phyloP scores from a whole-genome alignment of 2,797 vertebrate genomes.

The Lophius americanus region DNA sequence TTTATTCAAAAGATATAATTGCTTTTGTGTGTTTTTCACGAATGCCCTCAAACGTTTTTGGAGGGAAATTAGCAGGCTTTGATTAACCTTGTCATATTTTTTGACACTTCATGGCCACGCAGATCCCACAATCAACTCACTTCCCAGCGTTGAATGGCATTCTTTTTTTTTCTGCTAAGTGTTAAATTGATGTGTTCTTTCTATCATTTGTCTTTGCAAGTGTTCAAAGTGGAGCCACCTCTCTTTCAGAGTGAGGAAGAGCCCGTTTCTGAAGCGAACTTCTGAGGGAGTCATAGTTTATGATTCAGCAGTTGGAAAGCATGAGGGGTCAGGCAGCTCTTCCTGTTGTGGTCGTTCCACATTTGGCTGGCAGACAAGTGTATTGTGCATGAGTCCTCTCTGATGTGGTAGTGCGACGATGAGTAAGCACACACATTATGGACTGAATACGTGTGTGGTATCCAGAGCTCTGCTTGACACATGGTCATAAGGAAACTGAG shows the following conservation, averaged over 20 bases:
- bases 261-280: constrained; percentile 44
- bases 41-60: constrained; percentile 39
- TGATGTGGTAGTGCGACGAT: constrained; percentile 73
- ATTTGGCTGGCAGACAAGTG: constrained; percentile 74
- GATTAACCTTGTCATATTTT: constrained; percentile 71
- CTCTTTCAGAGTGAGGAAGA: constrained; percentile 21
- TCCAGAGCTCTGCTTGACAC: constrained; percentile 64
- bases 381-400: constrained; percentile 61
- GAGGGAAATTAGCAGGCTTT: constrained; percentile 39
- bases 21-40: constrained; percentile 58
- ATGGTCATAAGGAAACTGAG: constrained; percentile 58
- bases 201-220: constrained; percentile 23
- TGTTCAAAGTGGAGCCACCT: constrained; percentile 29
- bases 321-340: constrained; percentile 37
- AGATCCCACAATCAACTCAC: constrained; percentile 16
- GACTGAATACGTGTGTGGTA: constrained; percentile 65
- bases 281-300: constrained; percentile 59
- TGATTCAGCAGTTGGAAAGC: constrained; percentile 52
- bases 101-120: constrained; percentile 56
- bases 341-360: constrained; percentile 67
- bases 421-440: constrained; percentile 73
- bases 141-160: constrained; percentile 2
- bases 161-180: constrained; percentile 37
- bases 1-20: constrained; percentile 78
- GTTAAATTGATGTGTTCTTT: constrained; percentile 65